phyloP scores from a whole-genome alignment of 2,113 vertebrate species.

The Danio rerio region DNA sequence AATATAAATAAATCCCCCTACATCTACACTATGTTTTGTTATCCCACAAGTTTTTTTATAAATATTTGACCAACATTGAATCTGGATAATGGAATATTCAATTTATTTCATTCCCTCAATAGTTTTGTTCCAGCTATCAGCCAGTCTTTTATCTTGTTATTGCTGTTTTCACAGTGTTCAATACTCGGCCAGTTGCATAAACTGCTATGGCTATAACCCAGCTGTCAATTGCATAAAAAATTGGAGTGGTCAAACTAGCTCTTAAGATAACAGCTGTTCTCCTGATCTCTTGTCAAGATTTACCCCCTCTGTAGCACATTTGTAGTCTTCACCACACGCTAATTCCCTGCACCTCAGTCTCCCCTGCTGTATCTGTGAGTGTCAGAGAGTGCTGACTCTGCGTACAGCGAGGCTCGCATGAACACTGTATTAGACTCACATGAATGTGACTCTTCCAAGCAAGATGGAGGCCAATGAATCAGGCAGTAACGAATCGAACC shows the following conservation, averaged over 20 bases:
- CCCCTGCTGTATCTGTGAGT: slow-evolving; percentile 44
- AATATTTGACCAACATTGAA: not conserved
- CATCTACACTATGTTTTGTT: not conserved
- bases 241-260: not conserved
- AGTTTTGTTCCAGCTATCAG: not conserved
- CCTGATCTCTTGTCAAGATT: slow-evolving; percentile 11
- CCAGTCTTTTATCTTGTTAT: not conserved
- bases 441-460: slow-evolving; percentile 48
- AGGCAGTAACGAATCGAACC: slow-evolving; percentile 7
- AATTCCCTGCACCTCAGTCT: slow-evolving; percentile 63
- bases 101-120: not conserved
- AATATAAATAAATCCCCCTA: not conserved
- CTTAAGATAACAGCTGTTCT: not conserved
- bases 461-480: slow-evolving; percentile 29
- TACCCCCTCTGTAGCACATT: slow-evolving; percentile 32
- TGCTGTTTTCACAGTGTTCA: slow-evolving; percentile 31
- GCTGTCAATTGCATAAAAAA: not conserved
- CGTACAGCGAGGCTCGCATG: slow-evolving; percentile 37
- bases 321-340: slow-evolving; percentile 49
- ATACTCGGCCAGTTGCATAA: slow-evolving; percentile 14
- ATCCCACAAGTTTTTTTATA: not conserved
- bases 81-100: not conserved
- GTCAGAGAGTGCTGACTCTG: slow-evolving; percentile 47
- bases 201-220: not conserved
- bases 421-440: slow-evolving; percentile 58